Base-by-base conservation (phyloP, 2,888 invertebrate genomes). In the Globia sparganii region DNA sequence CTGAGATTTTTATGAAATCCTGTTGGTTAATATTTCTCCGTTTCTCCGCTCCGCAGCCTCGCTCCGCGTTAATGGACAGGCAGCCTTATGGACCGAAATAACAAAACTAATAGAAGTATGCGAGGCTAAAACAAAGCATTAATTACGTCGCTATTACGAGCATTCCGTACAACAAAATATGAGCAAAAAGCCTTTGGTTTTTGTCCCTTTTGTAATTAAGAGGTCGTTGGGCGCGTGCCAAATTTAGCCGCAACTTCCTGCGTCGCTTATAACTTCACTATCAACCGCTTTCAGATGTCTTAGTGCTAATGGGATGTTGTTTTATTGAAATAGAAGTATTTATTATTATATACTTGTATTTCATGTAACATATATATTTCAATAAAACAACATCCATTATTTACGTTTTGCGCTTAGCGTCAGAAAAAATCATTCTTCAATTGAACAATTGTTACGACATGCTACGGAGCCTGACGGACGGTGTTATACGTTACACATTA, bases 251-350 rank as follows among this genome's bases (percentile, higher is more conserved):
- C 87, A 88, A 90, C 84, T 89, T 89, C 84, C 77, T 74, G 82
- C 75, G 86, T 77, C 72, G 87, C 87, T 87, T 87, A 88, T 86
- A 90, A 89, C 89, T 91, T 90, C 75, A 89, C 89, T 86, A 89
- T 88, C 75, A 83, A 86, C 84, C 78, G 64, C 70, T 85, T 86
- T 84, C 72, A 73, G 77, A 86, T 79, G 69, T 77, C 86, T 86
- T 61, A 71, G 86, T 61, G 67, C 66, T 78, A 81, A 81, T 76
- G 72, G 31, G 18, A 31, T 53, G 56, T 72, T 72, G 62, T 67
- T 81, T 64, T 71, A 85, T 58, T 71, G 59, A 65, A 78, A 61
- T 46, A 40, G n/a, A 71, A 66, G 28, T 70, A 25, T 15, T 18
- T 56, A 15, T 43, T 43, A 43, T 43, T 43, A 43, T 15, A 43